phyloP scores from a whole-genome alignment of 1,140 invertebrate genomes.

The Meloidogyne hapla region DNA sequence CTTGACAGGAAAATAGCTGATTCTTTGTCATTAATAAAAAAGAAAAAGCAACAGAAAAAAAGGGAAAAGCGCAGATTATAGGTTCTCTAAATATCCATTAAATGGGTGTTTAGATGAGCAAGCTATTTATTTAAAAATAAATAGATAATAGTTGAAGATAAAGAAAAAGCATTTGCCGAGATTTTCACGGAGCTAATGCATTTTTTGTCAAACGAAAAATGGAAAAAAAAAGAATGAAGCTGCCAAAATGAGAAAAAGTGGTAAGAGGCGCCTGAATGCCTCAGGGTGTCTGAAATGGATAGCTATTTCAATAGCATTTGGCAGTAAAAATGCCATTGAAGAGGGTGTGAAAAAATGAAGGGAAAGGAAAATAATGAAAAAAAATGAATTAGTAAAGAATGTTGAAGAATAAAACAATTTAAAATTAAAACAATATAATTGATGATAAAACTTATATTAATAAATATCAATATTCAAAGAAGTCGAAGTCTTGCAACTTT shows the following conservation, averaged over 20 bases:
- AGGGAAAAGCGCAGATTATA: no score
- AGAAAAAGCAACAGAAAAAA: no score
- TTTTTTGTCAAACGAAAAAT: background rate
- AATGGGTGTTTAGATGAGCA: no score
- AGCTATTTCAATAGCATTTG: background rate
- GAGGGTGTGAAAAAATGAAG: background rate
- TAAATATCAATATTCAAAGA: no score
- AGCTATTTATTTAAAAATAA: no score
- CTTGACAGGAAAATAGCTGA: no score
- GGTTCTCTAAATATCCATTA: no score
- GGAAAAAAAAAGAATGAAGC: background rate
- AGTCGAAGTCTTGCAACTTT: no score
- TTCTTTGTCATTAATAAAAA: no score
- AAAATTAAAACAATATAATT: no score
- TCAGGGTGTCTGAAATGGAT: background rate
- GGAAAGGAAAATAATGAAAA: background rate
- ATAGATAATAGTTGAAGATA: background rate
- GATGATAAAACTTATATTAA: no score
- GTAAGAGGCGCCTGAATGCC: background rate
- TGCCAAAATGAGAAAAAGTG: background rate
- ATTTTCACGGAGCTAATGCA: conserved; percentile 1
- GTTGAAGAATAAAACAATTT: no score
- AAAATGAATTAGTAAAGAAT: conserved; percentile 8
- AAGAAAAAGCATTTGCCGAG: background rate
- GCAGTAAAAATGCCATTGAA: conserved; percentile 12